These are phyloP conservation scores for Porites rus DNA, from an alignment of 92 coral and sea anemone genomes.

Conservation along the genomic window DNA sequence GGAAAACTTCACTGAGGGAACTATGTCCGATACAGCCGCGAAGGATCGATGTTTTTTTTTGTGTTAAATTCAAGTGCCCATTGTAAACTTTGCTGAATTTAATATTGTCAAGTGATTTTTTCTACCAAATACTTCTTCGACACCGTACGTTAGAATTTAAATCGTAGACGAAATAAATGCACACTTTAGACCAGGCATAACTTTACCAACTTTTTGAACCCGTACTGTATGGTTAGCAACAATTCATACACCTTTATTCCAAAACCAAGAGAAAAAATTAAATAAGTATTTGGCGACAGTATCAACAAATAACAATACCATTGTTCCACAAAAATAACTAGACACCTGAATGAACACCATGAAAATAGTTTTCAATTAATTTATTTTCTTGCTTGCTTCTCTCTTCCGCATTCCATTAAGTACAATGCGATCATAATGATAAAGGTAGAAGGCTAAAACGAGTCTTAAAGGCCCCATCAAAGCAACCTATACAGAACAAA, in stretches of 20 bases:
- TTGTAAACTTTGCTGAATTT: no score
- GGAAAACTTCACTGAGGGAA: no score
- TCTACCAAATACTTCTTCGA: no score
- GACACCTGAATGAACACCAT: neutral
- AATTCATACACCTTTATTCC: neutral
- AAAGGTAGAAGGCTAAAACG: conserved; percentile 66
- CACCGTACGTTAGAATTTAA: no score
- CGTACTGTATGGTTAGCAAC: neutral
- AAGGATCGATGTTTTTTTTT: no score
- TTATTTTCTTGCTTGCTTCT: conserved; percentile 52
- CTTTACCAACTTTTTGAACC: no score
- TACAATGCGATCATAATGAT: conserved; percentile 78
- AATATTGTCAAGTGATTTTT: no score
- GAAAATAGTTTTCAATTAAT: conserved; percentile 18
- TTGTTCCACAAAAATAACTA: neutral
- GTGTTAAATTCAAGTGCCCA: no score
- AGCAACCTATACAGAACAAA: conserved; percentile 58
- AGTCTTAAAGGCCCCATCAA: conserved; percentile 90
- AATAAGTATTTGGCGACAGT: no score
- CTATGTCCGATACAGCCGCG: no score
- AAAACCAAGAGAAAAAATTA: neutral
- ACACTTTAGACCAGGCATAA: no score
- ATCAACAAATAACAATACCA: neutral
- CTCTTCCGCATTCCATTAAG: conserved; percentile 77
- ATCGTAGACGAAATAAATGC: no score